Percentiles rank a stretch among this genome's conserved stretches.
These are phyloP conservation scores for Pterocles gutturalis DNA, from an alignment of 2,113 vertebrate species.

Conservation along the genomic window DNA sequence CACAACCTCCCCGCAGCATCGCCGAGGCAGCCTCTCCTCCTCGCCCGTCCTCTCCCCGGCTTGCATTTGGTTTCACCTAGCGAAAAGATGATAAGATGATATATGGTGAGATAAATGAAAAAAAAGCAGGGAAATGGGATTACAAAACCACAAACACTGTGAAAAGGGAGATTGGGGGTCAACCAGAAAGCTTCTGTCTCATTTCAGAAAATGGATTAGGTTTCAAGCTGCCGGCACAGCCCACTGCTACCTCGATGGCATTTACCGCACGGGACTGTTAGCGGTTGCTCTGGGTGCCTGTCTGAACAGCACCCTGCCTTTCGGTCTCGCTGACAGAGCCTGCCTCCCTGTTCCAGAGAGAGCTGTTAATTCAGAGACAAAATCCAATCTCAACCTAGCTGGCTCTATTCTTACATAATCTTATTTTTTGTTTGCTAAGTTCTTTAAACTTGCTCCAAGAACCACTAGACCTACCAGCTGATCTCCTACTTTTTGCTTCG, in stretches of 20 bases:
- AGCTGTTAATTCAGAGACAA: constrained; percentile 58
- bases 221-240: not conserved
- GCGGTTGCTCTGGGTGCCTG: constrained; percentile 22
- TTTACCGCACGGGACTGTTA: not conserved
- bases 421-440: constrained; percentile 33
- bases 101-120: not conserved
- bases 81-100: too few species aligned
- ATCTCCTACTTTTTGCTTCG: not conserved
- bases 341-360: not conserved
- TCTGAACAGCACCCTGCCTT: constrained; percentile 27
- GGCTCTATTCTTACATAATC: constrained; percentile 30
- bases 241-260: not conserved
- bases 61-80: not conserved
- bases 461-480: constrained; percentile 16
- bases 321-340: not conserved
- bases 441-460: not conserved
- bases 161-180: not conserved
- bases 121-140: not conserved
- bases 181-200: not conserved
- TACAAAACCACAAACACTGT: not conserved
- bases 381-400: constrained; percentile 30
- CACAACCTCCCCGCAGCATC: not conserved
- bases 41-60: not conserved
- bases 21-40: rapidly evolving
- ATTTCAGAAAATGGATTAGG: not conserved